Conservation (phyloP, 2,797 vertebrate genomes). For the Amazonetta brasiliensis region DNA sequence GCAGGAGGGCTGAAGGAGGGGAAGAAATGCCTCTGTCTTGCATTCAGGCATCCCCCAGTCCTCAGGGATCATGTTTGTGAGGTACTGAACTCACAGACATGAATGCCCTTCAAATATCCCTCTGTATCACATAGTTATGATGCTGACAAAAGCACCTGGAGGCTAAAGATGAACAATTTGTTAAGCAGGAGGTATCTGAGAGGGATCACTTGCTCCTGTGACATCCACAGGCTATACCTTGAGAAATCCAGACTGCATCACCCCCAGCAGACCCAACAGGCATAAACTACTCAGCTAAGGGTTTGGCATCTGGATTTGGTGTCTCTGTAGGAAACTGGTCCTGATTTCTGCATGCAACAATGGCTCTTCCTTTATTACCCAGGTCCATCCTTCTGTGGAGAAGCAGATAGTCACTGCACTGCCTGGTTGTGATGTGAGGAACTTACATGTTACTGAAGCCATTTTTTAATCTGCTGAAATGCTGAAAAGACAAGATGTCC, state of each 20-base stretch:
- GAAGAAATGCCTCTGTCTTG: neutral
- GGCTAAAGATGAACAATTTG: neutral
- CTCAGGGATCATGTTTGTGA: neutral
- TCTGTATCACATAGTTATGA: neutral
- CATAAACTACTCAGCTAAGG: neutral
- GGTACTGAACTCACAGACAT: neutral
- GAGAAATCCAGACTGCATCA: neutral
- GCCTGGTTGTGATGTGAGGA: neutral
- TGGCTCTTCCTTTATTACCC: neutral
- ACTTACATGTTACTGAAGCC: neutral
- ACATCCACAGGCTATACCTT: neutral
- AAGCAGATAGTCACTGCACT: neutral
- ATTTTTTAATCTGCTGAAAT: neutral
- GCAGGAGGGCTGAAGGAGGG: neutral
- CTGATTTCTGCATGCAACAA: neutral
- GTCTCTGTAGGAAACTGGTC: neutral
- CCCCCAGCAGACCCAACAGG: neutral
- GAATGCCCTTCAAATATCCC: neutral
- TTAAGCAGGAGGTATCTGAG: neutral
- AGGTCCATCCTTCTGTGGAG: neutral
- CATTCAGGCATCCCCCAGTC: neutral
- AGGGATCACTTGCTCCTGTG: neutral
- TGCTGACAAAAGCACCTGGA: neutral
- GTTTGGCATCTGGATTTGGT: neutral
- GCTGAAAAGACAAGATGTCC: neutral